Base-by-base conservation (phyloP, 2,113 vertebrate genomes). In the Amazona vittata region DNA sequence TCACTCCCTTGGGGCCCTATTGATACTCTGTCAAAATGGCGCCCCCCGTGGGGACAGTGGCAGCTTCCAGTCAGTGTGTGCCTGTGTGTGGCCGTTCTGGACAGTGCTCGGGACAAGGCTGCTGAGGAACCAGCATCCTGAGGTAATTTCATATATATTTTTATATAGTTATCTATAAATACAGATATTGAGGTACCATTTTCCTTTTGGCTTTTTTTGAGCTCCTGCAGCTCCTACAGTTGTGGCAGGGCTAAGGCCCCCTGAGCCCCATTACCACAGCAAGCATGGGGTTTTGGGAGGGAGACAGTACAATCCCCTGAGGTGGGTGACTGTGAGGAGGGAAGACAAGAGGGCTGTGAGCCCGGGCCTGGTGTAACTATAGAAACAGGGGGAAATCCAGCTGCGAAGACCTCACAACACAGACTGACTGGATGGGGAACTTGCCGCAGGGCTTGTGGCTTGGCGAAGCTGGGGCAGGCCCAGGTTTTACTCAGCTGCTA, bases 1-100 rank as follows among this genome's bases (percentile, higher is more conserved):
- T 41, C 29, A 21, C 14, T 50, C 16, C 20, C 43, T 10, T 12
- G 8, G 11, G 21, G 17, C 24, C 35, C 20, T 6, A 15, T 24
- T 53, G 41, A 25, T 26, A 39, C 24, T 33, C 37, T 53, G n/a
- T 4, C 21, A 59, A 55, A 75, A 52, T 5, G 15, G 52, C 33
- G 21, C 13, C 57, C 33, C 28, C 33, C 13, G 21, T 13, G 21
- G 21, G 13, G 9, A 41, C 25, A 35, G 15, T 0, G 9, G 9
- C 43, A 50, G 35, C 3, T 3, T 44, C 41, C 35, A 28, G 24
- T 26, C 55, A 57, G 6, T 1, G 2, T 8, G 6, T 39, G 39
- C 5, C 24, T 1, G 0, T 3, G 3, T 0, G 1, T 13, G 14
- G 31, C 10, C 13, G 5, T 24, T 55, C 7, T 1, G 0, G 33